A percentile compares a stretch with the other conserved stretches of the same genome.
Evolutionary conservation across 1,140 invertebrate genomes (phyloP).

Genomic region (Drosophila santomea): DNA sequence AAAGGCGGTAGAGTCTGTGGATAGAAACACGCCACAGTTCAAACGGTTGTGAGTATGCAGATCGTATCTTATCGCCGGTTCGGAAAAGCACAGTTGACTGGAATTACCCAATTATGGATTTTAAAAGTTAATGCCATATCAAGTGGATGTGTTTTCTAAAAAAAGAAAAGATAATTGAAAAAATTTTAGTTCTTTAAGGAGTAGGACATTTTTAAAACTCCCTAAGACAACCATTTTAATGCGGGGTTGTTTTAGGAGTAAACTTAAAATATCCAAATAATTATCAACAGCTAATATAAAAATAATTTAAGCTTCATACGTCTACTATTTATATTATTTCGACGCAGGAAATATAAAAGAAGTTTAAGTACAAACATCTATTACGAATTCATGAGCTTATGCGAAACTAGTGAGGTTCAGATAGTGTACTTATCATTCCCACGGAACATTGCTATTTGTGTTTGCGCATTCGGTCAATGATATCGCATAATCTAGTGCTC

Average conservation of each 20-base stretch:
- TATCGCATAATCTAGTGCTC: slow-evolving; percentile 11
- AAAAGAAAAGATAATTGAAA: background rate
- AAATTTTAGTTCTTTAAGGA: too few species aligned
- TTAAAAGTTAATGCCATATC: background rate
- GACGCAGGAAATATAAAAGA: too few species aligned
- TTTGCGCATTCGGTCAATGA: slow-evolving; percentile 17
- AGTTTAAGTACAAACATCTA: too few species aligned
- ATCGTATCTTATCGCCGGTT: slow-evolving; percentile 63
- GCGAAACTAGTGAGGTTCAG: background rate
- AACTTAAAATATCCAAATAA: too few species aligned
- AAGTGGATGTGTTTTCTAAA: background rate
- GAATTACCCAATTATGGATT: slow-evolving; percentile 6
- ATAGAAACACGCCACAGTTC: slow-evolving; percentile 56
- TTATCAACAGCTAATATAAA: too few species aligned
- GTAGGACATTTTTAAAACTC: too few species aligned
- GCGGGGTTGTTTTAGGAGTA: too few species aligned
- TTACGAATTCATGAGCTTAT: too few species aligned
- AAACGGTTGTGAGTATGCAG: slow-evolving; percentile 9
- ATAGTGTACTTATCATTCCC: slow-evolving; percentile 18
- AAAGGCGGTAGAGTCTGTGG: slow-evolving; percentile 32
- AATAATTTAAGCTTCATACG: too few species aligned
- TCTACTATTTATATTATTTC: too few species aligned
- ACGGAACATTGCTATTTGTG: slow-evolving; percentile 20
- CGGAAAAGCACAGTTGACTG: slow-evolving; percentile 51
- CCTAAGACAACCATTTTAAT: too few species aligned